Conservation (phyloP, 1,140 invertebrate genomes). For the Aleiodes sp. region DNA sequence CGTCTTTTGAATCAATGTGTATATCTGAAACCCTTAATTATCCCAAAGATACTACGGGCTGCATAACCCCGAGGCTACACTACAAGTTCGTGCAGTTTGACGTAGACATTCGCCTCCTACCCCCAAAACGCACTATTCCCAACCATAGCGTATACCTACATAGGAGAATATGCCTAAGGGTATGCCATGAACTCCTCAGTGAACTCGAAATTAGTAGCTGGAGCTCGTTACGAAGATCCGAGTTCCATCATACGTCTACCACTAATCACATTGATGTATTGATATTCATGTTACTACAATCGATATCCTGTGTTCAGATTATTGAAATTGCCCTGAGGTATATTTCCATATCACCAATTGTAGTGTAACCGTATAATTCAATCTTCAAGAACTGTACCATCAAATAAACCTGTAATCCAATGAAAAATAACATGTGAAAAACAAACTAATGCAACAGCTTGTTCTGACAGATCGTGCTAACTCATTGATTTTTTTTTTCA, state of each 20-base stretch:
- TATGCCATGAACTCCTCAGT: constrained; percentile 33
- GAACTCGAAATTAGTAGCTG: constrained; percentile 38
- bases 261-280: constrained; percentile 28
- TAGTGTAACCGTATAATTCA: constrained; percentile 6
- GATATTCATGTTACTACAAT: constrained; percentile 14
- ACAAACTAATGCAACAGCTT: too few relatives aligned
- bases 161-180: constrained; percentile 30
- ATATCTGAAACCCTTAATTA: constrained; percentile 19
- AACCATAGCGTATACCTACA: constrained; percentile 1
- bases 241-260: constrained; percentile 25
- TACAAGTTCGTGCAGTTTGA: constrained; percentile 17
- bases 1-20: not conserved
- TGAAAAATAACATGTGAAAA: not conserved
- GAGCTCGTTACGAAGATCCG: constrained; percentile 36
- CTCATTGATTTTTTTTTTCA: too few relatives aligned
- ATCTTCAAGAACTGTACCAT: too few relatives aligned
- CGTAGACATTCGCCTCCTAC: not conserved
- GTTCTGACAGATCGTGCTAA: too few relatives aligned
- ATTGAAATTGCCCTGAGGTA: constrained; percentile 2
- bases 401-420: not conserved
- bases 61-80: constrained; percentile 4
- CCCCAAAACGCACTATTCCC: constrained; percentile 20
- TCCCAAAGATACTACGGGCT: not conserved
- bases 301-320: constrained; percentile 34
- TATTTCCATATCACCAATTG: constrained; percentile 16